A percentile compares a stretch with the other conserved stretches of the same genome.
phyloP scores from a whole-genome alignment of 1,140 invertebrate genomes.

The Drosophila malerkotliana region DNA sequence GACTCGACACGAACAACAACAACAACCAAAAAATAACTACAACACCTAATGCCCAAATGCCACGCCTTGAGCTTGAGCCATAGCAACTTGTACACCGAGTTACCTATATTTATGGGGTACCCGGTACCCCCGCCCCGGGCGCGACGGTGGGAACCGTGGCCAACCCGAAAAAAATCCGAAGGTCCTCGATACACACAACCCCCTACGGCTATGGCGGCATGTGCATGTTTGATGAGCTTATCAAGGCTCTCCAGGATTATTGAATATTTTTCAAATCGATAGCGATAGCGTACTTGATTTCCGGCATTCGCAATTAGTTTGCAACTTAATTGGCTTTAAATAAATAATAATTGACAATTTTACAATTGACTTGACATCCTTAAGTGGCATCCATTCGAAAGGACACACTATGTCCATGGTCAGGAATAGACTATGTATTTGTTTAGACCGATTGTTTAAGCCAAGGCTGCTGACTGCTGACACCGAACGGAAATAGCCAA shows the following conservation, averaged over 20 bases:
- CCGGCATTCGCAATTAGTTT: conserved; percentile 63
- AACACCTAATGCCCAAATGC: conserved; percentile 66
- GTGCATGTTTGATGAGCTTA: conserved; percentile 76
- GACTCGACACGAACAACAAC: conserved; percentile 38
- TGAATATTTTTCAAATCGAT: conserved; percentile 75
- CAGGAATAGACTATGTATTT: conserved; percentile 11
- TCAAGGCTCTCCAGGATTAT: conserved; percentile 68
- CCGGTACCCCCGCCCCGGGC: neutral
- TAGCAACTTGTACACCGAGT: conserved; percentile 44
- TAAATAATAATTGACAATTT: conserved; percentile 55
- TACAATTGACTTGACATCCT: conserved; percentile 45
- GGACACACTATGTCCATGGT: conserved; percentile 27
- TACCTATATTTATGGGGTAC: conserved; percentile 14
- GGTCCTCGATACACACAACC: conserved; percentile 3
- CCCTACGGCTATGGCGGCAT: conserved; percentile 10
- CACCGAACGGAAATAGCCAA: conserved; percentile 6
- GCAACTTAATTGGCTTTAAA: conserved; percentile 66
- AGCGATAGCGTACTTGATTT: conserved; percentile 35
- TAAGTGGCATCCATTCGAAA: conserved; percentile 29
- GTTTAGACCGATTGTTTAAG: conserved; percentile 15
- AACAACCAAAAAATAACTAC: conserved; percentile 5
- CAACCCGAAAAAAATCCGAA: conserved; percentile 28
- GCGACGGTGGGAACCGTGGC: neutral
- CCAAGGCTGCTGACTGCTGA: conserved; percentile 12
- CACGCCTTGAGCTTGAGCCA: conserved; percentile 70